Evolutionary conservation across 2,888 invertebrate genomes (phyloP), one percentile per base, ranked within the genome.

Genomic region (Cephus pulcher): DNA sequence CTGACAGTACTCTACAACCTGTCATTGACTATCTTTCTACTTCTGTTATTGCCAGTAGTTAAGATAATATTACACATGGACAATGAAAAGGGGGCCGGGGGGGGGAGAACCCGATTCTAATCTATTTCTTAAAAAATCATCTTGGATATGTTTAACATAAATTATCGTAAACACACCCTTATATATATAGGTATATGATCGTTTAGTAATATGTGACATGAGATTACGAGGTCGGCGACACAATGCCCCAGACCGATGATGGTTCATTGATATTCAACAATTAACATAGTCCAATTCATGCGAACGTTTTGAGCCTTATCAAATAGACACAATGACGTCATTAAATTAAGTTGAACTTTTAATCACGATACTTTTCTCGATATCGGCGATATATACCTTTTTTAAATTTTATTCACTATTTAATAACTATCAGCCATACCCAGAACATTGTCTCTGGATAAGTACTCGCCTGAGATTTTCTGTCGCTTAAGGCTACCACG

Each of bases 401-500:
- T 6, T 23, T 40, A 1, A 6, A 56, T 12, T 12, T 37, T 37
- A 37, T 37, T 12, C 3, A 12, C 4, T 37, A 12, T 4, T 37
- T 37, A 35, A 35, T 12, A 40, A 56, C 23, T 56, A 56, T 56
- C 56, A 2, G 23, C 1, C 23, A 56, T 2, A 56, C 2, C 23
- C 4, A 56, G 77, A 78, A 69, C 71, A 34, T 70, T 78, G 75
- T 78, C 80, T 79, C 80, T 71, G 69, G 69, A 74, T 77, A 76
- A 80, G 75, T 78, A 78, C 80, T 73, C 74, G 37, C 78, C 68
- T 78, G 73, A 76, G 73, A 33, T 75, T 79, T 84, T 82, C 80
- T 81, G 81, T 81, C 85, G 79, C 87, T 85, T 83, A 87, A 87
- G 56, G 77, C 87, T 87, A 82, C 73, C 77, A 70, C 37, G 73